Evolutionary conservation across 2,113 vertebrate species (phyloP).

Genomic region (Ciconia stormi): DNA sequence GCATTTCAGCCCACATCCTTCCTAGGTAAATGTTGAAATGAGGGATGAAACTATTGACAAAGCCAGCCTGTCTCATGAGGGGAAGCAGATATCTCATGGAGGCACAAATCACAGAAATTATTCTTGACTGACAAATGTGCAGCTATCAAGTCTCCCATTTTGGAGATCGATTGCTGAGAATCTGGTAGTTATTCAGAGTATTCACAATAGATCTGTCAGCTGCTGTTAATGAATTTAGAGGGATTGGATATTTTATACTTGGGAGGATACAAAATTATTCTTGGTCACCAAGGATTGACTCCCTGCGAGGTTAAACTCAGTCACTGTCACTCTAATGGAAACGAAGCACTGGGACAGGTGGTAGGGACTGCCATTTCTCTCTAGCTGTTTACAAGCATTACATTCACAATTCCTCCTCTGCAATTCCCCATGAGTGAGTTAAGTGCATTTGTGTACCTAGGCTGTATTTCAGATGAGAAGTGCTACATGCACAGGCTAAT

Average conservation of each 20-base stretch:
- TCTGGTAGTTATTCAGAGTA: not conserved
- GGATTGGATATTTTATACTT: not conserved
- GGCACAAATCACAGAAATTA: not conserved
- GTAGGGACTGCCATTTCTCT: not conserved
- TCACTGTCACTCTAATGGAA: not conserved
- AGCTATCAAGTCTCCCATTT: not conserved
- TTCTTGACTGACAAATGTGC: not conserved
- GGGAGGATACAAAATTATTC: not conserved
- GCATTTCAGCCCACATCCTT: not conserved
- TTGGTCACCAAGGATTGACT: not conserved
- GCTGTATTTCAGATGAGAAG: slow-evolving; percentile 28
- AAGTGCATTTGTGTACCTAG: not conserved
- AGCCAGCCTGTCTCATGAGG: not conserved
- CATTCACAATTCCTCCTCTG: not conserved
- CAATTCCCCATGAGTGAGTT: not conserved
- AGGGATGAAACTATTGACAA: not conserved
- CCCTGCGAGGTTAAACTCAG: not conserved
- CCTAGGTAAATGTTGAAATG: not conserved
- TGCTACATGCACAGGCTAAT: not conserved
- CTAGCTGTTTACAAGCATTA: not conserved
- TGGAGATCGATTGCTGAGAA: not conserved
- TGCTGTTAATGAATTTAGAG: not conserved
- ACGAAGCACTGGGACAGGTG: not conserved
- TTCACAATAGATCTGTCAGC: not conserved
- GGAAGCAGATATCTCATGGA: not conserved